These are phyloP conservation scores for Alaudala cheleensis DNA, from an alignment of 2,113 vertebrate genomes.

Conservation along the genomic window DNA sequence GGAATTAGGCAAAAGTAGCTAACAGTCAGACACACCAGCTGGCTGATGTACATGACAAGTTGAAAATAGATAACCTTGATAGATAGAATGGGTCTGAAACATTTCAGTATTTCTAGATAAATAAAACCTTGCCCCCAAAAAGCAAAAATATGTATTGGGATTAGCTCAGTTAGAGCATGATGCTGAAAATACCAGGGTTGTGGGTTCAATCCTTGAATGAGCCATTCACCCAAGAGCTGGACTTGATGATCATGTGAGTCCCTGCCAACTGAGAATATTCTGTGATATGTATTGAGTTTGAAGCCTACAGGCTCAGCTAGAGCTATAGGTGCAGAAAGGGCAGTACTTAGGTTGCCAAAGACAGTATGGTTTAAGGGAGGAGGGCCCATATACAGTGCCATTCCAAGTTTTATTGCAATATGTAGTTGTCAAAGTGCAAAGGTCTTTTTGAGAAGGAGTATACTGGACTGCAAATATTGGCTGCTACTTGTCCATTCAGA, in stretches of 20 bases:
- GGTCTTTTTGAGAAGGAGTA: background rate
- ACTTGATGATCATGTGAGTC: fast-evolving
- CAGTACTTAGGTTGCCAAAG: background rate
- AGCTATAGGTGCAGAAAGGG: background rate
- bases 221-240: background rate
- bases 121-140: background rate
- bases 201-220: background rate
- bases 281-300: background rate
- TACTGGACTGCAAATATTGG: background rate
- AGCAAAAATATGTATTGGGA: background rate
- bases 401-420: background rate
- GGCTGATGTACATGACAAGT: background rate
- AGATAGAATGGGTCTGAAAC: background rate
- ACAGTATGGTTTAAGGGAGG: background rate
- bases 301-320: background rate
- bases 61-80: background rate
- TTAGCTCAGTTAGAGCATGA: background rate
- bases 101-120: background rate
- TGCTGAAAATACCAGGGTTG: background rate
- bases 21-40: background rate
- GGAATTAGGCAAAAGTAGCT: background rate
- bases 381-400: background rate
- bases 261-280: background rate
- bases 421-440: background rate
- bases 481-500: background rate